These are phyloP conservation scores for Musca domestica DNA, from an alignment of 1,140 invertebrate genomes.

Conservation along the genomic window DNA sequence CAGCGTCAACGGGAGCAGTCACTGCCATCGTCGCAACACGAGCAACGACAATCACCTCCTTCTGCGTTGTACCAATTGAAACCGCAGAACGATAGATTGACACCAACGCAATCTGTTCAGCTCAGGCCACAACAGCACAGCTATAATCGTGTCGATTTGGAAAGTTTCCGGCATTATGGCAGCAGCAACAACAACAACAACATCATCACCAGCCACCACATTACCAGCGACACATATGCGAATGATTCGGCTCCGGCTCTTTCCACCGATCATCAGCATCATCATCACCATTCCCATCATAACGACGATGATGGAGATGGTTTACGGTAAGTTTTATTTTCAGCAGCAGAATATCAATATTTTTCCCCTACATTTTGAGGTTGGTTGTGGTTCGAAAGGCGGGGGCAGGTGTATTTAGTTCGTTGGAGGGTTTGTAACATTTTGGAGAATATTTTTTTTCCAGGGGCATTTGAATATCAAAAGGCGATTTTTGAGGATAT, in stretches of 20 bases:
- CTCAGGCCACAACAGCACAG: constrained; percentile 30
- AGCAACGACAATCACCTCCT: no score
- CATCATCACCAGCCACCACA: neutral
- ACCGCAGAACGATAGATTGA: constrained; percentile 17
- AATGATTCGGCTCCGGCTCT: neutral
- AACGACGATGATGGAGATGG: constrained; percentile 36
- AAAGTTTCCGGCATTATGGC: constrained; percentile 53
- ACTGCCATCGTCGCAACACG: neutral
- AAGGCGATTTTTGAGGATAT: no score
- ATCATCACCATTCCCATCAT: neutral
- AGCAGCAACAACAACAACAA: constrained; percentile 29
- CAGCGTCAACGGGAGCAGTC: neutral
- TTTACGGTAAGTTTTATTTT: constrained; percentile 44
- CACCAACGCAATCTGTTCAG: constrained; percentile 38
- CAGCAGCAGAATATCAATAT: neutral
- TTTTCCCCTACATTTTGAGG: neutral
- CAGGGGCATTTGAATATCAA: no score
- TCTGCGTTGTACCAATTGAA: no score
- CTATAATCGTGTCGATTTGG: constrained; percentile 47
- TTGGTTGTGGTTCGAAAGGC: no score
- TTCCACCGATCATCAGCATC: no score
- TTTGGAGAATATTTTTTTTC: no score
- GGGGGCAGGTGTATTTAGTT: no score
- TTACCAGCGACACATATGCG: neutral
- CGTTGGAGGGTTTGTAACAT: no score